Conservation (phyloP, 2,888 invertebrate species). For the Hypomecis atomaria region DNA sequence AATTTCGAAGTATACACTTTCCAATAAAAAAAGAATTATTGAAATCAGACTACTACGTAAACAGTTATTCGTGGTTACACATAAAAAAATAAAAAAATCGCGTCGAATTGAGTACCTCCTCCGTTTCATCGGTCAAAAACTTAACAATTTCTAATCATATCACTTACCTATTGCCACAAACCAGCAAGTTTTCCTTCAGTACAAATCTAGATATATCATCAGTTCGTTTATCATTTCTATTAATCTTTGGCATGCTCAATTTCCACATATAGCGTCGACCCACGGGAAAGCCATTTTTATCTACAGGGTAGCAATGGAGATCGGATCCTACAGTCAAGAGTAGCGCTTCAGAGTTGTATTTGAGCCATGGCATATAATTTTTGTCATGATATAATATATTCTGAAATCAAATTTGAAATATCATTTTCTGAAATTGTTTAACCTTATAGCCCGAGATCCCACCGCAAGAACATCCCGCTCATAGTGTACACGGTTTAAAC, state of each 20-base stretch:
- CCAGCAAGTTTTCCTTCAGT: constrained; percentile 59
- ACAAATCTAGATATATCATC: constrained; percentile 79
- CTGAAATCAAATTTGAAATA: constrained; percentile 53
- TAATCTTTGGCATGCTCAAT: constrained; percentile 63
- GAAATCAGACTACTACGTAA: too few species aligned
- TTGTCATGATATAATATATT: constrained; percentile 58
- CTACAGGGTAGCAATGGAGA: constrained; percentile 59
- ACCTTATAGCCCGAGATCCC: too few species aligned
- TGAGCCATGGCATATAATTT: constrained; percentile 78
- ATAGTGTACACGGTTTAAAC: too few species aligned
- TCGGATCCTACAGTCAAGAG: constrained; percentile 65
- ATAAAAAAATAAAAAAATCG: too few species aligned
- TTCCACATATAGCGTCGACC: constrained; percentile 58
- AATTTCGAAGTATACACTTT: too few species aligned
- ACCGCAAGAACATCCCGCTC: too few species aligned
- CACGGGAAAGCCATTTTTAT: constrained; percentile 56
- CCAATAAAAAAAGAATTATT: too few species aligned
- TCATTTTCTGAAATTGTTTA: background rate
- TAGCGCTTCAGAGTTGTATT: constrained; percentile 59
- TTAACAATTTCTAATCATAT: constrained; percentile 3
- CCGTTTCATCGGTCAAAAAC: too few species aligned
- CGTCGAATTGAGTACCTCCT: too few species aligned
- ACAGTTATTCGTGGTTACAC: too few species aligned
- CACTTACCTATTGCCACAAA: constrained; percentile 76
- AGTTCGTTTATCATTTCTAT: constrained; percentile 68